These are phyloP conservation scores for Athripsodes cinereus DNA, from an alignment of 2,888 invertebrate genomes.

Conservation along the genomic window DNA sequence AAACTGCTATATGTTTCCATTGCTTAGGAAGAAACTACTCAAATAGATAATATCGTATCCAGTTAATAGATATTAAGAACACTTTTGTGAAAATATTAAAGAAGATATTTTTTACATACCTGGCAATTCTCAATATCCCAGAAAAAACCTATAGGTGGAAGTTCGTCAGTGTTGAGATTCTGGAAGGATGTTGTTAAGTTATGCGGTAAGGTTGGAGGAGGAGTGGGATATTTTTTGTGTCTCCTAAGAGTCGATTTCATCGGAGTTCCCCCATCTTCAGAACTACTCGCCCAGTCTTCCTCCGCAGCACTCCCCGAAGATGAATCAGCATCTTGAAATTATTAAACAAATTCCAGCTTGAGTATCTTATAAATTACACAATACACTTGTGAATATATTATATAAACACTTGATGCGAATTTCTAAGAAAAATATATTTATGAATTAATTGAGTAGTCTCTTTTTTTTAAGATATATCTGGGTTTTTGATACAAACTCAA, in stretches of 20 bases:
- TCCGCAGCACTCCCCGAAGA: constrained; percentile 17
- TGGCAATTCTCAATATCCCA: constrained; percentile 93
- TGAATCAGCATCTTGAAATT: not conserved
- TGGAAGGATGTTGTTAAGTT: constrained; percentile 23
- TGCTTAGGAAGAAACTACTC: no score
- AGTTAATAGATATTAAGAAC: no score
- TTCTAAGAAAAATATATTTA: no score
- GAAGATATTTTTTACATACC: no score
- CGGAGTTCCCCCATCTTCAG: constrained; percentile 5
- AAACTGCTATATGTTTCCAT: no score
- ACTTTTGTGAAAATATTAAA: no score
- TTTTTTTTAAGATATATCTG: no score
- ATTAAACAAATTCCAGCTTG: not conserved
- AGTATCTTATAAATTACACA: not conserved
- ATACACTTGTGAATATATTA: no score
- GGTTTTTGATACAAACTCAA: no score
- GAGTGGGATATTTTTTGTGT: constrained; percentile 6
- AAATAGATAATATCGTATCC: no score
- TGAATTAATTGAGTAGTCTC: no score
- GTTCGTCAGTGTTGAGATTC: constrained; percentile 30
- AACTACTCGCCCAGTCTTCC: constrained; percentile 21
- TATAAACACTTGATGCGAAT: no score
- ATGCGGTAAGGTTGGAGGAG: constrained; percentile 1
- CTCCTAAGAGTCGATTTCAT: constrained; percentile 6
- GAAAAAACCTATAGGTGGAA: constrained; percentile 77